Evolutionary conservation across 2,113 vertebrate genomes (phyloP).

Genomic region (Pachycephala philippinensis): DNA sequence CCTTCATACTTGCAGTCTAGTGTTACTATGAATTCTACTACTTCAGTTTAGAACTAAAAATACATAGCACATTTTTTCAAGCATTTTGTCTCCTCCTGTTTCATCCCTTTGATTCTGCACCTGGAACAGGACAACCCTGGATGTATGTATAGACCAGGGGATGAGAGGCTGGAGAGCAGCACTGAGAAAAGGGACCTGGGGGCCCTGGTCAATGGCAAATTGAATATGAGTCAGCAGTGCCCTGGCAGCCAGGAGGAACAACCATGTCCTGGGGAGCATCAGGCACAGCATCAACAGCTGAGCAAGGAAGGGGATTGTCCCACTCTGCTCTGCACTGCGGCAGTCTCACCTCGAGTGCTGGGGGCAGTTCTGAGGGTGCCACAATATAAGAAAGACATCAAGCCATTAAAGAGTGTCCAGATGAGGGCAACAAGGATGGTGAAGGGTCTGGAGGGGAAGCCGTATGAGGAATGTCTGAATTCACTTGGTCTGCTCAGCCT

Average conservation of each 20-base stretch:
- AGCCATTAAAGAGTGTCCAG: not conserved
- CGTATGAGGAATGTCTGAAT: rapidly evolving
- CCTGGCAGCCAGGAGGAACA: not conserved
- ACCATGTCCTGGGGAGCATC: rapidly evolving
- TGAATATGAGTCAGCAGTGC: not conserved
- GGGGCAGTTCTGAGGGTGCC: rapidly evolving
- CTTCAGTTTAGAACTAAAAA: not conserved
- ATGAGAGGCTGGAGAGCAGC: not conserved
- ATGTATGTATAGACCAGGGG: not conserved
- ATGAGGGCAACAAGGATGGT: not conserved
- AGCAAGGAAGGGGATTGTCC: not conserved
- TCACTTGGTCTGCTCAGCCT: not conserved
- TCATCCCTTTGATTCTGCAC: not conserved
- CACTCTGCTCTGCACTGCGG: not conserved
- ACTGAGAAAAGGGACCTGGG: not conserved
- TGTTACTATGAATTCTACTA: not conserved
- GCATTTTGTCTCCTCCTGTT: not conserved
- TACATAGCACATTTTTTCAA: not conserved
- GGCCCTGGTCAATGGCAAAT: not conserved
- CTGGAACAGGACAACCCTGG: not conserved
- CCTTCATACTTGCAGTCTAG: not conserved
- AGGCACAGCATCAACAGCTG: rapidly evolving
- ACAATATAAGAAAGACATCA: not conserved
- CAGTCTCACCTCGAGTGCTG: rapidly evolving
- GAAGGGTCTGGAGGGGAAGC: not conserved